Base-by-base conservation (phyloP, 2,888 invertebrate species). In the Ectemnius cavifrons region DNA sequence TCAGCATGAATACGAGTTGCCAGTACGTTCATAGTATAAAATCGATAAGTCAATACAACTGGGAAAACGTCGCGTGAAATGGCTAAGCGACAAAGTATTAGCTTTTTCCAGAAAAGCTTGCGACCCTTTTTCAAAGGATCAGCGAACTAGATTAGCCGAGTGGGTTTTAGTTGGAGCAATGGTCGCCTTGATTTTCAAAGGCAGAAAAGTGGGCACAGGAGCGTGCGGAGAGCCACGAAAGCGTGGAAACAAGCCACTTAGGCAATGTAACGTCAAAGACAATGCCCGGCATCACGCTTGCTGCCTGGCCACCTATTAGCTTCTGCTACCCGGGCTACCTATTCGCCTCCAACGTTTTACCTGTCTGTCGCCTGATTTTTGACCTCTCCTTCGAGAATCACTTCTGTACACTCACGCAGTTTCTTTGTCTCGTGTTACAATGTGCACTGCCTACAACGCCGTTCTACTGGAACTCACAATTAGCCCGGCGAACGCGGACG, bases 171-270 rank as follows among this genome's bases (percentile, higher is more conserved):
- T 23, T 11, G 37, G 0, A 37, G 8, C 8, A 1, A 8, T 37
- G 37, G 37, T 23, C 37, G 37, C 37, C 37, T 37, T 37, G 37
- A 37, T 37, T 37, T 37, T 37, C 37, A 37, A 37, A 37, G 37
- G 37, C 0, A 11, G 37, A 37, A 11, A 37, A 37, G 8, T 37
- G 37, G 37, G 45, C 58, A 49, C 46, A 46, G 61, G 28, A 28
- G 60, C 61, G 67, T 60, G 76, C 75, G 82, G 86, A 87, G 84
- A 90, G 85, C 88, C 88, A 91, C 85, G 91, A 91, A 91, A 91
- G 91, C 90, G 91, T 91, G 90, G 91, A 91, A 90, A 88, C 85
- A 89, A 90, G 87, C 87, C 86, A 88, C 90, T 90, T 89, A 86
- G 75, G 90, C 88, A 90, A 90, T 85, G 75, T 82, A 83, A 82